Evolutionary conservation across 2,888 invertebrate genomes (phyloP), one percentile per base, ranked within the genome.

Genomic region (Dasypogon diadema): DNA sequence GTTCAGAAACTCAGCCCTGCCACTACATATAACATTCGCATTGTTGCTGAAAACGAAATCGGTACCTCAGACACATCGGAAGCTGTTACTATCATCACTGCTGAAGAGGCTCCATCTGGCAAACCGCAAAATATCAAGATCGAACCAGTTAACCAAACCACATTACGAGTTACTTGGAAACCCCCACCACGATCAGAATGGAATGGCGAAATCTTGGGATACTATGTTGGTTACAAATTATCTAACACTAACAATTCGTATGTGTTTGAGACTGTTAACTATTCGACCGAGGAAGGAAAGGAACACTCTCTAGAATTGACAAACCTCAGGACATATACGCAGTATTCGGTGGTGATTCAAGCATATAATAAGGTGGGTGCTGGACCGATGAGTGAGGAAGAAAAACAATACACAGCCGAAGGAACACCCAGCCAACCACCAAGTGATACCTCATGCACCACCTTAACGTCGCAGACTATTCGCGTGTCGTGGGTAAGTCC

Each of bases 401-500:
- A 93, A 48, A 92, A 93, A 82, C 96, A 96, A 76, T 95, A 96
- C 84, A 98, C 98, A 1, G 95, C 97, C 10, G 98, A 98, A 88
- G 98, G 98, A 65, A 92, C 93, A 1, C 96, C 95, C 12, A 96
- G 96, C 80, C 94, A 96, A 81, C 93, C 96, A 2, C 97, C 97
- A 18, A 94, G 95, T 80, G 96, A 96, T 81, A 95, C 97, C 0
- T 92, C 93, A 74, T 97, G 97, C 87, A 96, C 95, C 2, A 95
- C 97, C 0, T 89, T 97, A 54, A 97, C 97, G 8, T 97, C 98
- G 2, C 96, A 97, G 86, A 96, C 96, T 1, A 96, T 98, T 82
- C 91, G 96, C 76, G 95, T 98, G 2, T 93, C 95, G 21, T 98
- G 98, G 98, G 93, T 94, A 0, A 96, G 97, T 0, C 98, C 98